Evolutionary conservation across 1,140 invertebrate species (phyloP).

Genomic region (Drosophila persimilis): DNA sequence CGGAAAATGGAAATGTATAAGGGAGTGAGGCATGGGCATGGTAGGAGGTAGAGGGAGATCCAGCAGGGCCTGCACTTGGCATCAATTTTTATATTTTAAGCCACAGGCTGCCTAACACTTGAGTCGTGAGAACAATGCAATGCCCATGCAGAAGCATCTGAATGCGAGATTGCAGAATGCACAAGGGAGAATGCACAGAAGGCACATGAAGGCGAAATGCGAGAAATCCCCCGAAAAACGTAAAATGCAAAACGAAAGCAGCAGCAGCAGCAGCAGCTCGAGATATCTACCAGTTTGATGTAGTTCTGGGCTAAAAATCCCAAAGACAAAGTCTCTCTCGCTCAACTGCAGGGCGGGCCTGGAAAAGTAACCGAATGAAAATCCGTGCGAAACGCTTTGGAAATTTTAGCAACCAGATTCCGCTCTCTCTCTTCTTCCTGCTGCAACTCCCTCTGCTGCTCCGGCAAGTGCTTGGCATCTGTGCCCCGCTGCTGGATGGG

Average conservation of each 20-base stretch:
- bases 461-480: slow-evolving; percentile 52
- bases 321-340: slow-evolving; percentile 36
- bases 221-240: slow-evolving; percentile 34
- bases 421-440: background rate
- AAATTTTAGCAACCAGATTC: slow-evolving; percentile 49
- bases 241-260: slow-evolving; percentile 38
- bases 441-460: slow-evolving; percentile 2
- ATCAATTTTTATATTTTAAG: slow-evolving; percentile 81
- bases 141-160: slow-evolving; percentile 51
- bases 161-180: slow-evolving; percentile 58
- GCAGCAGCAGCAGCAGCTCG: slow-evolving; percentile 5
- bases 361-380: slow-evolving; percentile 65
- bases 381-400: slow-evolving; percentile 64
- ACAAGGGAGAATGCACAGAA: slow-evolving; percentile 11
- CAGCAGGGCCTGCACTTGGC: slow-evolving; percentile 72
- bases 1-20: slow-evolving; percentile 55
- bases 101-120: slow-evolving; percentile 73
- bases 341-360: slow-evolving; percentile 13
- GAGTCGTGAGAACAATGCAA: slow-evolving; percentile 74
- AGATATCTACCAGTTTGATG: slow-evolving; percentile 47
- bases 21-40: slow-evolving; percentile 22
- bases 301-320: slow-evolving; percentile 32
- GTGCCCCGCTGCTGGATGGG: slow-evolving; percentile 24
- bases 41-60: slow-evolving; percentile 30
- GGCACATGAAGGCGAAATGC: background rate